Evolutionary conservation across 1,140 invertebrate species (phyloP).

Genomic region (Sycobia sp.): DNA sequence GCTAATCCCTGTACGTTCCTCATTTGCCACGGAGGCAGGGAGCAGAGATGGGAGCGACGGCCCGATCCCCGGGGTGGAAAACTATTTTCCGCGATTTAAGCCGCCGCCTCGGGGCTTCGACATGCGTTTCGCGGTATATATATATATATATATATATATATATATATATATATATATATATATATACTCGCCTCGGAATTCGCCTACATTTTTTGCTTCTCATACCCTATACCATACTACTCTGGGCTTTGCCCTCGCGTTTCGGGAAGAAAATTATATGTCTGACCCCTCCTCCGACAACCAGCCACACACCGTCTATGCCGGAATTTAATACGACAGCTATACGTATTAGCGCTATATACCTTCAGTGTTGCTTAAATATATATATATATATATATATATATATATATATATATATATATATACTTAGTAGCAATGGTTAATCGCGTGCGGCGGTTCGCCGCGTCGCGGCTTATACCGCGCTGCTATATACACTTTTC

Average conservation of each 20-base stretch:
- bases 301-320: too few relatives aligned
- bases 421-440: too few relatives aligned
- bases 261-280: constrained; percentile 14
- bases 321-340: constrained; percentile 10
- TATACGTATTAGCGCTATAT: constrained; percentile 18
- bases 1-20: background rate
- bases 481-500: too few relatives aligned
- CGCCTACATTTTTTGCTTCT: background rate
- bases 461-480: constrained; percentile 21
- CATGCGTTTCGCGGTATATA: too few relatives aligned
- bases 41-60: background rate
- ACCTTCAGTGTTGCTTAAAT: too few relatives aligned
- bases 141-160: too few relatives aligned
- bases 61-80: constrained; percentile 4
- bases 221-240: background rate
- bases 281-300: background rate
- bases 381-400: too few relatives aligned
- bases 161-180: too few relatives aligned
- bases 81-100: constrained; percentile 18
- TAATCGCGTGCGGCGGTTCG: constrained; percentile 13
- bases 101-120: background rate
- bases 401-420: too few relatives aligned
- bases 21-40: too few relatives aligned
- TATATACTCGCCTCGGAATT: too few relatives aligned
- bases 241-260: background rate